Evolutionary conservation across 2,113 vertebrate genomes (phyloP).

Genomic region (Leucopsar rothschildi): DNA sequence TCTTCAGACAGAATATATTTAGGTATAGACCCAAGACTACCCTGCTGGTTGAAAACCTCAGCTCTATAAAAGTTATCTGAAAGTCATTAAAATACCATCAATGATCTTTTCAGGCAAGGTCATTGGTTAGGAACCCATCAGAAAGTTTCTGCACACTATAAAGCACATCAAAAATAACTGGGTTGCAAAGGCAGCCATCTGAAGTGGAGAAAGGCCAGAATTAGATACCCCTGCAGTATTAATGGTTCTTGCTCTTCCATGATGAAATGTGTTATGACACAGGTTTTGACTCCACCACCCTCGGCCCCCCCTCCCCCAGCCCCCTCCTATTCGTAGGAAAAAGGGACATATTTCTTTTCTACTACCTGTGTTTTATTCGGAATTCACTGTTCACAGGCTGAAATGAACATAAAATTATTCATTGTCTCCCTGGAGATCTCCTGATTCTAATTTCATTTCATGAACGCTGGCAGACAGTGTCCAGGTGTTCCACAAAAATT

Average conservation of each 20-base stretch:
- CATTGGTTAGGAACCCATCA: conserved; percentile 10
- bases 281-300: not conserved
- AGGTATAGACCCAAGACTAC: not conserved
- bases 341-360: not conserved
- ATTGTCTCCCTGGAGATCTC: not conserved
- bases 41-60: not conserved
- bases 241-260: not conserved
- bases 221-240: conserved; percentile 44
- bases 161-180: not conserved
- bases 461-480: accelerated
- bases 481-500: not conserved
- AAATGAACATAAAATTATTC: not conserved
- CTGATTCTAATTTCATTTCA: not conserved
- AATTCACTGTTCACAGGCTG: not conserved
- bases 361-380: not conserved
- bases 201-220: conserved; percentile 14
- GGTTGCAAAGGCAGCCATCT: conserved; percentile 16
- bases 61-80: not conserved
- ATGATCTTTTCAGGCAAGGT: not conserved
- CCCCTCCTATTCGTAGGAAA: not conserved
- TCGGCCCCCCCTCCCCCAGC: not conserved
- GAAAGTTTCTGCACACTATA: not conserved
- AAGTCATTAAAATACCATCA: not conserved
- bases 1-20: not conserved
- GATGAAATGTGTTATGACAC: conserved; percentile 39